Conservation (phyloP, 2,797 vertebrate genomes). For the Aldrovandia affinis region DNA sequence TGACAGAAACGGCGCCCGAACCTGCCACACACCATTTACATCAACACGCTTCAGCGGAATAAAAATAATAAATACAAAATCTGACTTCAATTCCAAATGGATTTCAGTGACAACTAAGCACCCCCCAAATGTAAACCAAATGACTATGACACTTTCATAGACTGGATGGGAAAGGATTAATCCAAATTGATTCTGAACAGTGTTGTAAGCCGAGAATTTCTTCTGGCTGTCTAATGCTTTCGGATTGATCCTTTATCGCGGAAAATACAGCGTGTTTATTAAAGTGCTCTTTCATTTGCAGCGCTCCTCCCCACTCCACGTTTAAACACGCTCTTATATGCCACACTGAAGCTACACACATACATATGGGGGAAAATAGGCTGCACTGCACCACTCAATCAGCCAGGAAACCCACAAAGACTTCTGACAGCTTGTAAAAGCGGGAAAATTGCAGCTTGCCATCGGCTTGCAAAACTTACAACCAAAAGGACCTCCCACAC, state of each 20-base stretch:
- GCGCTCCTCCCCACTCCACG: background rate
- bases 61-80: too few relatives aligned
- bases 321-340: slow-evolving; percentile 49
- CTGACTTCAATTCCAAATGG: background rate
- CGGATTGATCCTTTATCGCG: background rate
- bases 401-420: slow-evolving; percentile 49
- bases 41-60: too few relatives aligned
- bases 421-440: slow-evolving; percentile 63
- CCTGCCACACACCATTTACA: too few relatives aligned
- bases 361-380: background rate
- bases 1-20: too few relatives aligned
- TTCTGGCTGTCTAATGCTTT: background rate
- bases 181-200: background rate
- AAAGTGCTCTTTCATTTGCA: background rate
- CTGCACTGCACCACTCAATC: slow-evolving; percentile 39
- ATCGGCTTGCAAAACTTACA: slow-evolving; percentile 42
- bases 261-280: background rate
- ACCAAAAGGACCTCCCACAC: slow-evolving; percentile 13
- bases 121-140: background rate
- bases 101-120: background rate
- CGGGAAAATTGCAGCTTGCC: slow-evolving; percentile 66
- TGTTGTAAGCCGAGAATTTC: background rate
- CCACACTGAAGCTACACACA: slow-evolving; percentile 48
- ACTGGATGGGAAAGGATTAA: background rate
- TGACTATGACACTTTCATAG: background rate